phyloP scores from a whole-genome alignment of 2,888 invertebrate species.

The Ernsta delagoae region DNA sequence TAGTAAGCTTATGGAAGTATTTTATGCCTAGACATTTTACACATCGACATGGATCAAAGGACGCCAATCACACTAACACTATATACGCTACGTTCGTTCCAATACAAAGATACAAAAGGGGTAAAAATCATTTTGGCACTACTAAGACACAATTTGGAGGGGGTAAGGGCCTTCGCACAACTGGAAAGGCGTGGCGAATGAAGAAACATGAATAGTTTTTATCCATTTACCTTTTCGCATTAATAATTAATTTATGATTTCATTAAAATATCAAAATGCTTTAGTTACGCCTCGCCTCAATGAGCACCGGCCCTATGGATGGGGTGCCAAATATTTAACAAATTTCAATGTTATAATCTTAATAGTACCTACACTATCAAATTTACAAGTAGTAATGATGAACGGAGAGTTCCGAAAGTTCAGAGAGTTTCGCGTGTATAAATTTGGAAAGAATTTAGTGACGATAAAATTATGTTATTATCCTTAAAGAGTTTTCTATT shows the following conservation, averaged over 20 bases:
- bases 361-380: conserved; percentile 21
- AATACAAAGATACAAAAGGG: conserved; percentile 54
- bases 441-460: conserved; percentile 1
- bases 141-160: too few relatives aligned
- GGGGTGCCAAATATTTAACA: too few relatives aligned
- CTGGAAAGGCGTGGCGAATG: conserved; percentile 44
- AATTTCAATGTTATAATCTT: conserved; percentile 10
- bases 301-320: too few relatives aligned
- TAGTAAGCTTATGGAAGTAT: background rate
- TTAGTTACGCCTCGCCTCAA: too few relatives aligned
- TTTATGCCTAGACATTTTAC: background rate
- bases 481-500: conserved; percentile 27
- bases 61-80: conserved; percentile 31
- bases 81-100: conserved; percentile 34
- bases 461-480: background rate
- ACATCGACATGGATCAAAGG: conserved; percentile 2
- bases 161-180: too few relatives aligned
- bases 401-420: conserved; percentile 8
- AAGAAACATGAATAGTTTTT: too few relatives aligned
- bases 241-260: too few relatives aligned
- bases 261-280: too few relatives aligned
- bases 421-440: conserved; percentile 7
- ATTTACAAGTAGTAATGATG: conserved; percentile 8
- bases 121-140: conserved; percentile 65
- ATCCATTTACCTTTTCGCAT: conserved; percentile 1